Percentiles rank a stretch among this genome's conserved stretches.
These are phyloP conservation scores for Lonchura striata DNA, from an alignment of 2,113 vertebrate genomes.

Conservation along the genomic window DNA sequence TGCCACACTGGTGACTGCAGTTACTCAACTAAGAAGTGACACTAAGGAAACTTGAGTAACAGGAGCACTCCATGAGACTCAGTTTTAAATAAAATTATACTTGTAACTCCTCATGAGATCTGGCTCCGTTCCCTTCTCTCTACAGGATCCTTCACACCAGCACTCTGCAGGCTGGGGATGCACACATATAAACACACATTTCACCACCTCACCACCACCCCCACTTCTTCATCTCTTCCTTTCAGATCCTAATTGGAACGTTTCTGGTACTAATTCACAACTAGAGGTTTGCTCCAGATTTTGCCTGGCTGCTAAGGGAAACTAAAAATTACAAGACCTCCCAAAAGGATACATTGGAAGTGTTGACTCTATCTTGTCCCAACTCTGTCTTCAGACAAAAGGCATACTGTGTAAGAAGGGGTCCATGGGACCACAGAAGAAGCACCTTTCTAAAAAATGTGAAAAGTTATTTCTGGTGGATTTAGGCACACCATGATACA, in stretches of 20 bases:
- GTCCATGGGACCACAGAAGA: background rate
- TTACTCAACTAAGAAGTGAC: background rate
- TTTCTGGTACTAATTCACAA: background rate
- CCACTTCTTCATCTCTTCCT: background rate
- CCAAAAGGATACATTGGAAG: background rate
- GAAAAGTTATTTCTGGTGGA: background rate
- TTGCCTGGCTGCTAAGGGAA: background rate
- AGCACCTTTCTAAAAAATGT: background rate
- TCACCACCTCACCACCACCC: background rate
- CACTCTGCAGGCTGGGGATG: too few species aligned
- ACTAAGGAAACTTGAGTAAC: background rate
- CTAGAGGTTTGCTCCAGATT: background rate
- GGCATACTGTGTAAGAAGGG: background rate
- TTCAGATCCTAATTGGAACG: background rate
- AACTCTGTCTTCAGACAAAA: background rate
- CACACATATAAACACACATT: fast-evolving
- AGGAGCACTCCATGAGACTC: background rate
- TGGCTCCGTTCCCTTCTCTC: background rate
- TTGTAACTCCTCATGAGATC: background rate
- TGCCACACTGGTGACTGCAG: background rate
- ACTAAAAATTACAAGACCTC: background rate
- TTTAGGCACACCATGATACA: background rate
- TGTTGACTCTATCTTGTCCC: background rate
- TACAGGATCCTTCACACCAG: background rate
- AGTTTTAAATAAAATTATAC: background rate